These are phyloP conservation scores for Chrysomela aeneicollis DNA, from an alignment of 2,888 invertebrate genomes.

Conservation along the genomic window DNA sequence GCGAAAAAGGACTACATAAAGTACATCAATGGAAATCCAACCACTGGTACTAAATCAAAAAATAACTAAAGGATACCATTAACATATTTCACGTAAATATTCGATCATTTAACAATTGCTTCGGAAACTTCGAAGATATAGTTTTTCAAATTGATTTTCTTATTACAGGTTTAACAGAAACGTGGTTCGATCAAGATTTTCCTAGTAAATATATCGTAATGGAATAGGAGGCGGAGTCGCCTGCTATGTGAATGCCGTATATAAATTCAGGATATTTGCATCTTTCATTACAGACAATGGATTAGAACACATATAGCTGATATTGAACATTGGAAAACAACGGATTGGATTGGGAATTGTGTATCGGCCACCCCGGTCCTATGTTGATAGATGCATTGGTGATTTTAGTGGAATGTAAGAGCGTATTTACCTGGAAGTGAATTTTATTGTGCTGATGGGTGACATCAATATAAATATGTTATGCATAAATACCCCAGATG, in stretches of 20 bases:
- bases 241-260: background rate
- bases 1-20: conserved; percentile 14
- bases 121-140: conserved; percentile 4
- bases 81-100: conserved; percentile 18
- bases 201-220: no score
- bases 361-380: conserved; percentile 9
- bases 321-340: conserved; percentile 2
- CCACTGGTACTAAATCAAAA: conserved; percentile 15
- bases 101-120: conserved; percentile 16
- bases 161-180: conserved; percentile 4
- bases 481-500: background rate
- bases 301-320: conserved; percentile 11
- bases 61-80: conserved; percentile 3
- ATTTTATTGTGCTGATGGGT: conserved; percentile 8
- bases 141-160: background rate
- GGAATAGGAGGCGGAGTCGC: conserved; percentile 15
- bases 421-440: conserved; percentile 11
- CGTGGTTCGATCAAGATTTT: no score
- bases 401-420: conserved; percentile 15
- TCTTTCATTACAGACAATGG: conserved; percentile 3
- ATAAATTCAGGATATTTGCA: conserved; percentile 11
- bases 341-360: conserved; percentile 9
- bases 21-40: conserved; percentile 9
- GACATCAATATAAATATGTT: conserved; percentile 15
- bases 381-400: conserved; percentile 2